Base-by-base conservation (phyloP, 2,797 vertebrate genomes). In the Falco rusticolus region DNA sequence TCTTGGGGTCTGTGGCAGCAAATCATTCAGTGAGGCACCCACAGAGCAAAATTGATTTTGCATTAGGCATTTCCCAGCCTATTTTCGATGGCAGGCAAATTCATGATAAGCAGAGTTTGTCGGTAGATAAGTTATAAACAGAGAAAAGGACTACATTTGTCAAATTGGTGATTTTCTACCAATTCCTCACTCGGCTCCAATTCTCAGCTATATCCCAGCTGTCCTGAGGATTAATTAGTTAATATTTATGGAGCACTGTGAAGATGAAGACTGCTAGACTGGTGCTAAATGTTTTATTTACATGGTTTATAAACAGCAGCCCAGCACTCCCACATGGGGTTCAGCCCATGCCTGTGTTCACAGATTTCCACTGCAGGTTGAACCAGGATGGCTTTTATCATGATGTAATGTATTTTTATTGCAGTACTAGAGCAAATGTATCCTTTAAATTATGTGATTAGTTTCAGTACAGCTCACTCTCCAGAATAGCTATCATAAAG, bases 361-460 rank as follows among this genome's bases (percentile, higher is more conserved):
- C 37, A 95, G 72, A 86, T 79, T 89, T 90, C 87, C 34, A 86
- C 29, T 95, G 59, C 69, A 97, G 92, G 92, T 94, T 93, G 89
- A 91, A 93, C 89, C 80, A 80, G 87, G 86, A 93, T 77, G 61
- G 70, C 83, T 96, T 95, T 92, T 93, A 94, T 91, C 65, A 92
- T 77, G 65, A 95, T 79, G 72, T 85, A 90, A 95, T 93, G 71
- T 88, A 90, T 95, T 95, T 95, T 96, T 96, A 95, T 95, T 95
- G 77, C 8, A 1, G 43, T 78, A 84, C 47, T 84, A 91, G 76
- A 92, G 66, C 92, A 96, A 96, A 96, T 82, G 88, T 88, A 95
- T 93, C 90, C 87, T 88, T 94, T 96, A 96, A 97, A 97, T 95
- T 93, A 96, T 88, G 81, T 96, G 93, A 96, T 97, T 96, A 93